These are phyloP conservation scores for Drosophila imparisetae DNA, from an alignment of 2,888 invertebrate genomes.

Conservation along the genomic window DNA sequence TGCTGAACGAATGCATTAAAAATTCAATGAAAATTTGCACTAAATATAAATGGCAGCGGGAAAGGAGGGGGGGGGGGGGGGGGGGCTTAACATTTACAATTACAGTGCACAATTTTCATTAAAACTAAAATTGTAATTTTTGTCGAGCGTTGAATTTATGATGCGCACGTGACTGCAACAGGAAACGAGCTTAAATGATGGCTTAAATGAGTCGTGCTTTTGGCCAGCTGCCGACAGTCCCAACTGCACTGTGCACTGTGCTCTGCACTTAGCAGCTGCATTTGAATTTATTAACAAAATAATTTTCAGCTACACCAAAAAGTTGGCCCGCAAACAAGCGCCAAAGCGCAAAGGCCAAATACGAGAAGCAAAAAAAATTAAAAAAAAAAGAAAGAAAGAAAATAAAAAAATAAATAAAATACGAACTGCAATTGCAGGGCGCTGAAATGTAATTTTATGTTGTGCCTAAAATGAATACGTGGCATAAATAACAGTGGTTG, in stretches of 20 bases:
- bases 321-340: slow-evolving; percentile 44
- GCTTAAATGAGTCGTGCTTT: slow-evolving; percentile 70
- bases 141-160: slow-evolving; percentile 52
- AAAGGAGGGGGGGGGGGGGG: too few relatives aligned
- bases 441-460: slow-evolving; percentile 60
- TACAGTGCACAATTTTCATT: slow-evolving; percentile 63
- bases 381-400: not conserved
- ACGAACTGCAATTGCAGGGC: slow-evolving; percentile 31
- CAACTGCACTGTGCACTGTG: not conserved
- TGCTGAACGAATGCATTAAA: slow-evolving; percentile 50
- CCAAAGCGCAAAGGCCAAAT: slow-evolving; percentile 21
- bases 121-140: slow-evolving; percentile 74
- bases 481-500: slow-evolving; percentile 41
- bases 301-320: slow-evolving; percentile 37
- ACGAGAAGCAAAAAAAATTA: slow-evolving; percentile 1
- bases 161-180: slow-evolving; percentile 54
- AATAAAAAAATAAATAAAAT: slow-evolving; percentile 2
- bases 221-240: slow-evolving; percentile 19
- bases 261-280: slow-evolving; percentile 55
- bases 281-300: slow-evolving; percentile 74
- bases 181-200: slow-evolving; percentile 63
- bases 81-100: slow-evolving; percentile 21
- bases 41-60: slow-evolving; percentile 50
- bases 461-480: slow-evolving; percentile 60
- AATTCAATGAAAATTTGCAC: slow-evolving; percentile 66